These are phyloP conservation scores for Pseudeuparius sepicola DNA, from an alignment of 2,888 invertebrate species.

Conservation along the genomic window DNA sequence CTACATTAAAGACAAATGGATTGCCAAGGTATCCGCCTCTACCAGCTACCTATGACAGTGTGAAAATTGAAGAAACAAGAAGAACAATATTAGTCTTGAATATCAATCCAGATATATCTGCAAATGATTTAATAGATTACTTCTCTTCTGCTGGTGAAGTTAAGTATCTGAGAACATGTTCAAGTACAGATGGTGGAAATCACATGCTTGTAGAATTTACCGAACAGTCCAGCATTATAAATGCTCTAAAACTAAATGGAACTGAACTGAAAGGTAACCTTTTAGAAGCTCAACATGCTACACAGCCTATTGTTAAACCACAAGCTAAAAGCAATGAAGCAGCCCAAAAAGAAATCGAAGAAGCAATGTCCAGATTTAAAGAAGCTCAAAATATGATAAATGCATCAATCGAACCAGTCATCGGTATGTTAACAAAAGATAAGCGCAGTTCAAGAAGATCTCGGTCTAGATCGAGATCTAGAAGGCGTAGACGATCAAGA, in stretches of 20 bases:
- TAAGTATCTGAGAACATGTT: conserved; percentile 87
- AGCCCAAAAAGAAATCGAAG: conserved; percentile 90
- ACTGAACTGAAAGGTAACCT: conserved; percentile 60
- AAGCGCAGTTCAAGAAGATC: conserved; percentile 50
- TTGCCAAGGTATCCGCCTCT: conserved; percentile 86
- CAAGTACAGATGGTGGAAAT: conserved; percentile 61
- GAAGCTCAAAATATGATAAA: conserved; percentile 93
- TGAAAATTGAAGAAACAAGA: conserved; percentile 91
- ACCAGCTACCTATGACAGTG: conserved; percentile 76
- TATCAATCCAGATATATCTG: conserved; percentile 56
- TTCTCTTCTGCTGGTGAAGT: conserved; percentile 84
- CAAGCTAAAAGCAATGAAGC: conserved; percentile 94
- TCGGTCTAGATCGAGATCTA: conserved; percentile 36
- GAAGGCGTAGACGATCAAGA: conserved; percentile 45
- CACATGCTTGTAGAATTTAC: conserved; percentile 90
- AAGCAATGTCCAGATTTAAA: conserved; percentile 93
- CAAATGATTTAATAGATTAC: conserved; percentile 79
- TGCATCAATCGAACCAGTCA: conserved; percentile 86
- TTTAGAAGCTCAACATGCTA: conserved; percentile 75
- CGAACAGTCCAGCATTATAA: conserved; percentile 80
- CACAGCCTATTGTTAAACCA: conserved; percentile 83
- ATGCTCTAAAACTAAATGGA: conserved; percentile 79
- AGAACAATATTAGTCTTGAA: conserved; percentile 84
- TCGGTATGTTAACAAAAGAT: conserved; percentile 77
- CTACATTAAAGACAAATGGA: conserved; percentile 69